Conservation (phyloP, 30 jellyfish, hydroid and myxozoan species). For the Chrysaora quinquecirrha region DNA sequence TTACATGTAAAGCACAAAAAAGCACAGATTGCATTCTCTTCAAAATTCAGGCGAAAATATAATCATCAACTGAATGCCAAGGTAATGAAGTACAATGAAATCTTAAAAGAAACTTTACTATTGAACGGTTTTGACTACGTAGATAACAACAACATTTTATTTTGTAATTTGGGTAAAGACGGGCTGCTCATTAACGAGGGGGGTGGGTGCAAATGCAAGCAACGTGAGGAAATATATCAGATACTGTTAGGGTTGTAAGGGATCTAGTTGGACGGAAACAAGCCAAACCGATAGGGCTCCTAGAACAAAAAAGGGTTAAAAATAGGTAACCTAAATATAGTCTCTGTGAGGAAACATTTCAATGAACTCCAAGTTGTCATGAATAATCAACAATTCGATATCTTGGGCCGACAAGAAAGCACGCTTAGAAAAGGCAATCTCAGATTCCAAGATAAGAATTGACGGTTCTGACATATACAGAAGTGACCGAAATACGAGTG, state of each 20-base stretch:
- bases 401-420: slow-evolving; percentile 45
- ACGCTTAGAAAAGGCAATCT: slow-evolving; percentile 3
- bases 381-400: slow-evolving; percentile 24
- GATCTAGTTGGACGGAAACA: slow-evolving; percentile 1
- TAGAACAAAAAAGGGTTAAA: slow-evolving; percentile 20
- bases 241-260: slow-evolving; percentile 9
- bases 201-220: neutral
- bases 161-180: neutral
- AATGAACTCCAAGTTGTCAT: slow-evolving; percentile 23
- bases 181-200: slow-evolving; percentile 10
- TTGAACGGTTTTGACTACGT: neutral
- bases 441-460: slow-evolving; percentile 30
- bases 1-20: neutral
- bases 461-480: slow-evolving; percentile 33
- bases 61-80: neutral
- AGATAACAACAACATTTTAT: neutral
- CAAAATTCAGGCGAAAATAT: neutral
- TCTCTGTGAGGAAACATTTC: slow-evolving; percentile 12
- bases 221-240: neutral
- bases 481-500: slow-evolving; percentile 29
- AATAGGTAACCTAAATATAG: slow-evolving; percentile 21
- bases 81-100: neutral
- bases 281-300: slow-evolving; percentile 8
- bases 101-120: neutral
- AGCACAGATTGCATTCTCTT: slow-evolving; percentile 18